These are phyloP conservation scores for Salvator merianae DNA, from an alignment of 2,113 vertebrate species.

Conservation along the genomic window DNA sequence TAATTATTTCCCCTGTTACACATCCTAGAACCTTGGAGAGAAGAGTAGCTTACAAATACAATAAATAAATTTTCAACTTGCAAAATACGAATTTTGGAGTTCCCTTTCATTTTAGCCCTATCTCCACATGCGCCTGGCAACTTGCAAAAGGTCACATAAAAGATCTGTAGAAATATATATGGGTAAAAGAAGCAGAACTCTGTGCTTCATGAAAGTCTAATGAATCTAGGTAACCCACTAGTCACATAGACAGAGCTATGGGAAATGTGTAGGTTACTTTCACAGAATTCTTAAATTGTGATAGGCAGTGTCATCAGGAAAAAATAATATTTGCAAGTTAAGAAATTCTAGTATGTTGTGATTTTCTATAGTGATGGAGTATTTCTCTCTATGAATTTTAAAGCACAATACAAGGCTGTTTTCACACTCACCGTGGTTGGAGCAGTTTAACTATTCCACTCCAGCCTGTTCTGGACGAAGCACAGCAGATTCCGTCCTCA, in stretches of 20 bases:
- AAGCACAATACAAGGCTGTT: no score
- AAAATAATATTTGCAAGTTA: not conserved
- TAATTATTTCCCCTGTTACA: no score
- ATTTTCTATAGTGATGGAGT: not conserved
- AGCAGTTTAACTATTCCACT: no score
- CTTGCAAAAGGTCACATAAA: conserved; percentile 27
- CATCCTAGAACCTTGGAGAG: no score
- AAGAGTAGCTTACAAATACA: conserved; percentile 22
- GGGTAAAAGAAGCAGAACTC: conserved; percentile 22
- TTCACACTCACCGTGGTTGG: no score
- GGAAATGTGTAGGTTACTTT: conserved; percentile 59
- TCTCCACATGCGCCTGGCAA: conserved; percentile 36
- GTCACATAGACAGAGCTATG: conserved; percentile 30
- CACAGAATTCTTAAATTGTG: conserved; percentile 48
- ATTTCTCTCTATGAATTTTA: not conserved
- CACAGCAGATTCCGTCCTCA: no score
- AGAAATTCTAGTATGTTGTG: not conserved
- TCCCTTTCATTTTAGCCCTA: conserved; percentile 25
- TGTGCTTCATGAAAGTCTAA: conserved; percentile 54
- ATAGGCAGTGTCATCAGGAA: not conserved
- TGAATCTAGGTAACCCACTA: conserved; percentile 47
- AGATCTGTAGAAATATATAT: not conserved
- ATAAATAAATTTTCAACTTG: conserved; percentile 27
- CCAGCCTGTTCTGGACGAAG: no score
- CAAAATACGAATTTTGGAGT: conserved; percentile 10